phyloP scores from a whole-genome alignment of 92 coral and sea anemone genomes.

The Parazoanthus darwini region DNA sequence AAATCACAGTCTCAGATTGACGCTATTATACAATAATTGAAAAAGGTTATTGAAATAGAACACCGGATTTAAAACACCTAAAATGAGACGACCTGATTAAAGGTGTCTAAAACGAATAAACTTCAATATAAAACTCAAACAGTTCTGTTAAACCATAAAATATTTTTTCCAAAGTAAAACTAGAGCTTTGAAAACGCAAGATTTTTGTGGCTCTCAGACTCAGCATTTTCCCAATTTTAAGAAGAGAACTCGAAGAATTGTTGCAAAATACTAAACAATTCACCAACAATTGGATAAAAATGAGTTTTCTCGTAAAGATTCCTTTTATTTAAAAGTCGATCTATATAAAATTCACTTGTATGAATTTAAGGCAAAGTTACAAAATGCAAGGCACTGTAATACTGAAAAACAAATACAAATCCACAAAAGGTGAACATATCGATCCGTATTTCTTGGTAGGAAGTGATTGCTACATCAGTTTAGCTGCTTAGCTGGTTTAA shows the following conservation, averaged over 20 bases:
- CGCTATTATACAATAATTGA: background rate
- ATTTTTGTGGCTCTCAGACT: background rate
- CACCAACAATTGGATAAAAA: background rate
- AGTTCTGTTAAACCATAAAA: background rate
- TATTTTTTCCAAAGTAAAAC: background rate
- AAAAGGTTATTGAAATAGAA: background rate
- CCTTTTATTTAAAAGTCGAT: background rate
- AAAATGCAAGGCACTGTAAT: background rate
- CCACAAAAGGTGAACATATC: background rate
- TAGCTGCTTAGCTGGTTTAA: background rate
- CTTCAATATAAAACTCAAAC: background rate
- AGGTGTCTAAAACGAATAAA: background rate
- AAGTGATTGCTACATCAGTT: background rate
- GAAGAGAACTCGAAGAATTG: background rate
- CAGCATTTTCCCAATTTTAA: background rate
- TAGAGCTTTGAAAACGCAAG: background rate
- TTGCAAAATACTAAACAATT: background rate
- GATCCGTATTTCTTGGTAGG: background rate
- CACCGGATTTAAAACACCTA: background rate
- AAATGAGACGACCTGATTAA: slow-evolving; percentile 2
- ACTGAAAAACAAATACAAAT: too few relatives aligned
- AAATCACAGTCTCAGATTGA: background rate
- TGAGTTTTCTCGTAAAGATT: background rate
- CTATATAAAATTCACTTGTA: background rate
- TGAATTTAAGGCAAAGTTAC: background rate